Conservation (phyloP, 37 sponge, comb jelly and placozoan genomes). For the Hexactinellida sp. region DNA sequence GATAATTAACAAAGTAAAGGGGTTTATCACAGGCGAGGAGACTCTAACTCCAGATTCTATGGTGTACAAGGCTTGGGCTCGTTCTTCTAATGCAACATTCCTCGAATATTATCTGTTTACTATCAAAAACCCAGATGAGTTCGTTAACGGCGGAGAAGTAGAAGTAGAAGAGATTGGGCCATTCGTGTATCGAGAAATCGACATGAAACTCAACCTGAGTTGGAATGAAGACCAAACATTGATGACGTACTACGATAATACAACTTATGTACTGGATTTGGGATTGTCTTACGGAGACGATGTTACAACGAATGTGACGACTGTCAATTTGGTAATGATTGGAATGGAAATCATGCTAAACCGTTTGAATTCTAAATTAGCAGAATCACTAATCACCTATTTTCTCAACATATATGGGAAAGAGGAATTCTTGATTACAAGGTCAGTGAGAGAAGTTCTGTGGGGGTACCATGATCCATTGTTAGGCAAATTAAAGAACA, state of each 20-base stretch:
- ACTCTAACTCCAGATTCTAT: not conserved
- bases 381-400: not conserved
- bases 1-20: not conserved
- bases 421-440: conserved; percentile 27
- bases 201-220: conserved; percentile 14
- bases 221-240: conserved; percentile 42
- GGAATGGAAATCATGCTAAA: not conserved
- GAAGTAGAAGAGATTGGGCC: conserved; percentile 51
- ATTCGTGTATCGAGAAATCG: conserved; percentile 40
- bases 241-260: conserved; percentile 28
- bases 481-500: conserved; percentile 24
- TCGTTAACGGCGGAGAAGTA: conserved; percentile 30
- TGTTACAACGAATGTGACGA: conserved; percentile 21
- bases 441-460: conserved; percentile 33
- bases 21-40: not conserved
- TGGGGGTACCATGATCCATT: conserved; percentile 56
- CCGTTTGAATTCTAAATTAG: not conserved
- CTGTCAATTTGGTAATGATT: not conserved
- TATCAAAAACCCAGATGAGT: conserved; percentile 47
- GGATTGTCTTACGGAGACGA: not conserved
- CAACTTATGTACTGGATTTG: conserved; percentile 34
- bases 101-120: conserved; percentile 43
- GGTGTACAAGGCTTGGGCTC: not conserved
- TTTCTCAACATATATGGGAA: not conserved
- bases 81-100: not conserved